These are phyloP conservation scores for Phaedon cochleariae DNA, from an alignment of 2,888 invertebrate species.

Conservation along the genomic window DNA sequence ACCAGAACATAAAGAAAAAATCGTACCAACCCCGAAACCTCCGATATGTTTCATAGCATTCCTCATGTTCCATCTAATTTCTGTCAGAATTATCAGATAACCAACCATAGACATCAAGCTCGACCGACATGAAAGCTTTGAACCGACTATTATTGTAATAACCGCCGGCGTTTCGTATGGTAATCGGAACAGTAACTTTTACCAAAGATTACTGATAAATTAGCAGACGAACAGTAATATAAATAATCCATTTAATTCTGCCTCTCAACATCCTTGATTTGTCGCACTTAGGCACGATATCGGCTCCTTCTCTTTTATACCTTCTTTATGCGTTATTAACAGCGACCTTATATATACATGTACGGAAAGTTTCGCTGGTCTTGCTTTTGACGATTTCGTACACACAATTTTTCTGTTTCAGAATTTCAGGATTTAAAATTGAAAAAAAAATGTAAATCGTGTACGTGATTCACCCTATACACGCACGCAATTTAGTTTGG, in stretches of 20 bases:
- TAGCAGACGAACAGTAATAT: slow-evolving; percentile 49
- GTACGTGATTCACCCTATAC: too few species aligned
- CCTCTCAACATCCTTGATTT: slow-evolving; percentile 49
- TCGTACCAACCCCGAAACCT: too few species aligned
- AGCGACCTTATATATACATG: slow-evolving; percentile 34
- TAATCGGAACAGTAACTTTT: slow-evolving; percentile 42
- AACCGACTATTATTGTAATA: slow-evolving; percentile 5
- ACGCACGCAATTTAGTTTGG: too few species aligned
- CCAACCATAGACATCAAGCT: too few species aligned
- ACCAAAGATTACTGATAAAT: slow-evolving; percentile 49
- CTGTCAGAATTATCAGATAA: too few species aligned
- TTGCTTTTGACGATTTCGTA: neutral
- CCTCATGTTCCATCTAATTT: too few species aligned
- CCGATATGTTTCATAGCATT: too few species aligned
- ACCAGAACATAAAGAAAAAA: too few species aligned
- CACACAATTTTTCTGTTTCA: too few species aligned
- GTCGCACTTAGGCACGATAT: slow-evolving; percentile 49
- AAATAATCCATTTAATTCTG: slow-evolving; percentile 52
- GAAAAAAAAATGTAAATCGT: too few species aligned
- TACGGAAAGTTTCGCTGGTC: neutral
- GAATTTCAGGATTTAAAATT: too few species aligned
- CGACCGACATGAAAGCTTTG: neutral
- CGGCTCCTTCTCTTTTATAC: slow-evolving; percentile 50
- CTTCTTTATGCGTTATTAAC: slow-evolving; percentile 50
- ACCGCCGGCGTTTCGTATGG: slow-evolving; percentile 38